phyloP scores from a whole-genome alignment of 2,113 vertebrate species.

The Sigmodon hispidus region DNA sequence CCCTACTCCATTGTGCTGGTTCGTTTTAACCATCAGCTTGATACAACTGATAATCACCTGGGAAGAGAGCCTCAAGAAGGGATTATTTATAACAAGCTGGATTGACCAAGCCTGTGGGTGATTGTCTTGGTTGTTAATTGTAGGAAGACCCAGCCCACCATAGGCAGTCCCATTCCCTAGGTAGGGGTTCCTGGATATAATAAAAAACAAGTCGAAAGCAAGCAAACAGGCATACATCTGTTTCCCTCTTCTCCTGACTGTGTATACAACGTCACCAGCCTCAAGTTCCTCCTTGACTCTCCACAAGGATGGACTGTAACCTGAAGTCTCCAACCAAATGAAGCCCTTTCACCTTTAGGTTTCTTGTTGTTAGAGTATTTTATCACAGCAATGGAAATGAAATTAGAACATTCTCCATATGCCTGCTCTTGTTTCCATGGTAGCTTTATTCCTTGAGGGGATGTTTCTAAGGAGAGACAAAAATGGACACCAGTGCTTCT shows the following conservation, averaged over 20 bases:
- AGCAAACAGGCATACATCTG: not conserved
- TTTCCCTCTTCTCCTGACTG: not conserved
- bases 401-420: not conserved
- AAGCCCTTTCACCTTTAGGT: not conserved
- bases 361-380: not conserved
- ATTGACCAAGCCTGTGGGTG: not conserved
- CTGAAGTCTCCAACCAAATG: not conserved
- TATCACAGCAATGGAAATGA: not conserved
- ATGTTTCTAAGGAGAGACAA: not conserved
- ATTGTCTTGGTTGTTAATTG: not conserved
- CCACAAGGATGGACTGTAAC: too few relatives aligned
- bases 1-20: not conserved
- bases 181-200: not conserved
- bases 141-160: not conserved
- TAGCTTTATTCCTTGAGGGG: not conserved
- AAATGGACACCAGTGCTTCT: not conserved
- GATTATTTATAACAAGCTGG: not conserved
- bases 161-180: not conserved
- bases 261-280: not conserved
- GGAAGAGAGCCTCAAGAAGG: not conserved
- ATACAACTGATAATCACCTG: not conserved
- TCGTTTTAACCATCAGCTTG: too few relatives aligned
- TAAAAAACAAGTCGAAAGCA: not conserved
- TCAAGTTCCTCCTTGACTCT: not conserved
- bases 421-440: not conserved